Percentiles rank a stretch among this genome's conserved stretches.
phyloP scores from a whole-genome alignment of 2,113 vertebrate species.

The Elaphurus davidianus region DNA sequence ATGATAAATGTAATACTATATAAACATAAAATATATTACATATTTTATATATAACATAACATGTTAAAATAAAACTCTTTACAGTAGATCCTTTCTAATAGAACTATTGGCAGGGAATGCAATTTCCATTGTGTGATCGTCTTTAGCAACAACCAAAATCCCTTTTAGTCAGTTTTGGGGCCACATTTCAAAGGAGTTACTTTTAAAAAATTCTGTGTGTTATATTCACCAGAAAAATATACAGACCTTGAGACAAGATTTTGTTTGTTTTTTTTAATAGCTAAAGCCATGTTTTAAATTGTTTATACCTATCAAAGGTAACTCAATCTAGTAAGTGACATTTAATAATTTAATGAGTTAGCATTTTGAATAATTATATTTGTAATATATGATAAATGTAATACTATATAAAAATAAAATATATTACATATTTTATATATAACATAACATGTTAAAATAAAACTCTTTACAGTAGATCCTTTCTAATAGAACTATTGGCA shows the following conservation, averaged over 20 bases:
- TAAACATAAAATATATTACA: neutral
- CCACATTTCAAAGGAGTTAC: conserved; percentile 34
- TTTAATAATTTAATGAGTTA: conserved; percentile 11
- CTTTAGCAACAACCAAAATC: conserved; percentile 43
- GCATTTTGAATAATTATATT: neutral
- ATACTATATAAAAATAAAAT: neutral
- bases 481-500: neutral
- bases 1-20: neutral
- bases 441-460: neutral
- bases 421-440: neutral
- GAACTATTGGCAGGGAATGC: neutral
- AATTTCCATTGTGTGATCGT: neutral
- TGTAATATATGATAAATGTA: neutral
- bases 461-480: neutral
- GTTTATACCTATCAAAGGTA: neutral
- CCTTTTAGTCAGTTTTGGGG: conserved; percentile 45
- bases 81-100: neutral
- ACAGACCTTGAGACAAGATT: neutral
- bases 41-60: neutral
- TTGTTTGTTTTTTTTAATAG: neutral
- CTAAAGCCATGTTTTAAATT: conserved; percentile 15
- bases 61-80: conserved; percentile 25
- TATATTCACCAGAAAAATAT: conserved; percentile 45
- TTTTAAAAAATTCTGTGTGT: neutral
- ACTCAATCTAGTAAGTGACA: neutral